Percentiles rank a stretch among this genome's conserved stretches.
Conservation (phyloP, 2,888 invertebrate species). For the Uropetala carovei region DNA sequence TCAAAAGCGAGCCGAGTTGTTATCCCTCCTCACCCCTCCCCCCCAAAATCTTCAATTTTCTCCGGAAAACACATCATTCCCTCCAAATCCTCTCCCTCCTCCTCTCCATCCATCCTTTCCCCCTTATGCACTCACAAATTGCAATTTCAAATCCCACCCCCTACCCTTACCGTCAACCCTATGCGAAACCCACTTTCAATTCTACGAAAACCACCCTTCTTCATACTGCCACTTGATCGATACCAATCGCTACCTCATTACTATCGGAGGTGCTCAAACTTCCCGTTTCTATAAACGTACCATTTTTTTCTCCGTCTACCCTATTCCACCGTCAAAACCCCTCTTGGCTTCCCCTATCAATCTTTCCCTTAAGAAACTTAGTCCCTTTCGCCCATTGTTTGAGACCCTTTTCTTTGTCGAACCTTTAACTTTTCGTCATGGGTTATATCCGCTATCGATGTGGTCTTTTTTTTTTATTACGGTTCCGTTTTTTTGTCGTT, state of each 20-base stretch:
- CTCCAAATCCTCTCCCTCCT: too few species aligned
- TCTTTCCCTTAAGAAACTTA: background rate
- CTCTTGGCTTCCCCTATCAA: too few species aligned
- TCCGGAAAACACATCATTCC: background rate
- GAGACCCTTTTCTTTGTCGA: too few species aligned
- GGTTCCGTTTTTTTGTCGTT: background rate
- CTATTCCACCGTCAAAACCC: too few species aligned
- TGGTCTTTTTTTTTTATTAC: background rate
- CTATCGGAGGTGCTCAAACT: background rate
- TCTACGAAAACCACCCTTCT: too few species aligned
- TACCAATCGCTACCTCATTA: background rate
- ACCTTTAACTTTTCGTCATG: too few species aligned
- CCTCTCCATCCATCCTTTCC: background rate
- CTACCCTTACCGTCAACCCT: background rate
- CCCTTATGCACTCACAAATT: background rate
- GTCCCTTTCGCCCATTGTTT: background rate
- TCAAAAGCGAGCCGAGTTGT: background rate
- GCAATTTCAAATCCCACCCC: background rate
- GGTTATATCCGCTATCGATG: too few species aligned
- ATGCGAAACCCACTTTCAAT: background rate
- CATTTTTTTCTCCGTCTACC: background rate
- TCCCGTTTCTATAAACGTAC: background rate
- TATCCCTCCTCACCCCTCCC: background rate
- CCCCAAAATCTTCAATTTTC: conserved; percentile 3
- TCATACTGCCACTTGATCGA: background rate